Evolutionary conservation across 2,113 vertebrate genomes (phyloP), one percentile per base, ranked within the genome.

Genomic region (Channa maculata): DNA sequence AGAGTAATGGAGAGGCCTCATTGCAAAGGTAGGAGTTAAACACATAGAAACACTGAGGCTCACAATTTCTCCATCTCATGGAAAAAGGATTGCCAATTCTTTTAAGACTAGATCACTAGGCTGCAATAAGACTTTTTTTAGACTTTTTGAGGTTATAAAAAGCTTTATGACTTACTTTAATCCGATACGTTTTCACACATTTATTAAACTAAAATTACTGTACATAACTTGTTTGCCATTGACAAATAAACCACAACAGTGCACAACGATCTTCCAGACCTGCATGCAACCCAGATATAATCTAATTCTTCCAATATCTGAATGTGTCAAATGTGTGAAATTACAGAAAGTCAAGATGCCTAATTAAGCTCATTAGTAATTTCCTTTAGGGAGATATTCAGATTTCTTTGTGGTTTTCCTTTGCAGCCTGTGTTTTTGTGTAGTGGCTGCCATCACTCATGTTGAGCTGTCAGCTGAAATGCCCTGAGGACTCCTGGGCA

Each of bases 11-110:
- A 84, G 82, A 71, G 90, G 80, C 77, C 89, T 77, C 84, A 37
- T 8, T 60, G 83, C 81, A 77, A 87, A 93, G 91, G 91, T 91
- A 85, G 91, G 86, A 84, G 84, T 85, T 24, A 54, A 76, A 84
- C 71, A 68, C 82, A 61, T 50, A 65, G 54, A 83, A 77, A 65
- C 72, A 64, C 24, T 34, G 41, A 50, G 24, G 50, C 73, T 73
- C 59, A 65, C 48, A 50, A 44, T 73, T 59, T 38, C 69, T 59
- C 73, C 57, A 55, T 54, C 65, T 66, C 33, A 36, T 36, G 33
- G 43, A 66, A 24, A 43, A 74, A 69, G 36, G 8, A 45, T 9
- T 39, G 48, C 71, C 39, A 53, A 64, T 7, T 6, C 14, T 39
- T 61, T 63, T 64, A n/a, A 24, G 24, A 77, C 34, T 0, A 37